Base-by-base conservation (phyloP, 2,888 invertebrate genomes). In the Philopedon plagiatum region DNA sequence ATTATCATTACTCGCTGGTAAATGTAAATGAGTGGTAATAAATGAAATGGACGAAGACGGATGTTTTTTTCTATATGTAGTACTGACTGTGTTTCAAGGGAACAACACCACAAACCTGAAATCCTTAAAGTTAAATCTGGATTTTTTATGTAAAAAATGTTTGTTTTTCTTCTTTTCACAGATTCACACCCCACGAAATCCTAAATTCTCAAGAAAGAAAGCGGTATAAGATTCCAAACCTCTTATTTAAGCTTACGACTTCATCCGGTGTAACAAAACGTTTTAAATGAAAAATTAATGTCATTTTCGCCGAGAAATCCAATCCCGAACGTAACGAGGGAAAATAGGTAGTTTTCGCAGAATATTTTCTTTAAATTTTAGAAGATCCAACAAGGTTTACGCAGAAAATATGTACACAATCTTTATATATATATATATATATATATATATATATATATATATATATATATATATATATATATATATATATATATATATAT, bases 241-340 rank as follows among this genome's bases (percentile, higher is more conserved):
- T 63, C 39, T 63, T 63, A 37, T 23, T 51, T 32, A 51, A 13
- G 58, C 21, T 26, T 41, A 58, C 21, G 62, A 32, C 51, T 63
- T 51, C 21, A 23, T 37, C 44, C 34, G 5, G n/a, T 19, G 49
- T 62, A 62, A 62, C 62, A 49, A 49, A 62, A 62, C 49, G 34
- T 32, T 32, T 49, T 62, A 49, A 62, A 62, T 62, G 46, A 62
- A 62, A 62, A 62, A 62, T 62, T 62, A 49, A 62, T 62, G 62
- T 62, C 49, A 23, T 62, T 62, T 62, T 51, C 62, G 1, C 23
- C 23, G 21, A 49, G 34, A 34, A 51, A 62, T 49, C 49, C 19
- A 34, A 62, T 49, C 21, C 32, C 19, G 29, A 37, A 49, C 18
- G 13, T 23, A 37, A 19, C 15, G 34, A 34, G 1, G 34, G 5